Evolutionary conservation across 2,888 invertebrate species (phyloP).

Genomic region (Homarus gammarus): DNA sequence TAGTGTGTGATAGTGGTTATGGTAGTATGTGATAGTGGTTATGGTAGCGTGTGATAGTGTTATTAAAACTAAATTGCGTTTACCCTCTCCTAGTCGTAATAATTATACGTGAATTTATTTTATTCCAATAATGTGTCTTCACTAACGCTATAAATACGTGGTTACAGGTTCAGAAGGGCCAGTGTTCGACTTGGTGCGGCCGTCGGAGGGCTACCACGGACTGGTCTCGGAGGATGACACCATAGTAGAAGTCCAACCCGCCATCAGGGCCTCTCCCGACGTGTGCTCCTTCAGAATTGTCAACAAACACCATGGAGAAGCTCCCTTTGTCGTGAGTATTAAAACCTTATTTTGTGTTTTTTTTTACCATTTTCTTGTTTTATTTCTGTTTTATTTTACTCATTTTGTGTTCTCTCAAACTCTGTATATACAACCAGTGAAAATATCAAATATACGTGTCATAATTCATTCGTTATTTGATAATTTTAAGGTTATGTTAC

Average conservation of each 20-base stretch:
- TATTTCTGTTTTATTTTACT: background rate
- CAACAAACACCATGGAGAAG: constrained; percentile 94
- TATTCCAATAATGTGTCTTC: background rate
- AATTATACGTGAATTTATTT: too few species aligned
- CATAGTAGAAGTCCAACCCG: constrained; percentile 94
- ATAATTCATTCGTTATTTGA: too few species aligned
- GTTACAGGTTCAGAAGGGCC: constrained; percentile 79
- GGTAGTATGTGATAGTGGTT: too few species aligned
- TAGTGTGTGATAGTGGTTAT: background rate
- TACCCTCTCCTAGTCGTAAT: too few species aligned
- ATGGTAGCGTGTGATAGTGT: too few species aligned
- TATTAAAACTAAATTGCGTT: too few species aligned
- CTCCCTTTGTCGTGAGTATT: constrained; percentile 89
- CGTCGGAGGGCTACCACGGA: constrained; percentile 94
- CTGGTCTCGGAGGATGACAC: constrained; percentile 95
- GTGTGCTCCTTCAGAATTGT: constrained; percentile 94
- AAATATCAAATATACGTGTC: too few species aligned
- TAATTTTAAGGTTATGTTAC: too few species aligned
- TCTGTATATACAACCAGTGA: too few species aligned
- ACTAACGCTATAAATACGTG: background rate
- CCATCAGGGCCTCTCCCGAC: constrained; percentile 89
- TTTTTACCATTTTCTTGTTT: background rate
- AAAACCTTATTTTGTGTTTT: too few species aligned
- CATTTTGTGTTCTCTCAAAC: background rate
- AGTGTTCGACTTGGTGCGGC: constrained; percentile 87